Conservation (phyloP, 2,113 vertebrate genomes). For the Lathamus discolor region DNA sequence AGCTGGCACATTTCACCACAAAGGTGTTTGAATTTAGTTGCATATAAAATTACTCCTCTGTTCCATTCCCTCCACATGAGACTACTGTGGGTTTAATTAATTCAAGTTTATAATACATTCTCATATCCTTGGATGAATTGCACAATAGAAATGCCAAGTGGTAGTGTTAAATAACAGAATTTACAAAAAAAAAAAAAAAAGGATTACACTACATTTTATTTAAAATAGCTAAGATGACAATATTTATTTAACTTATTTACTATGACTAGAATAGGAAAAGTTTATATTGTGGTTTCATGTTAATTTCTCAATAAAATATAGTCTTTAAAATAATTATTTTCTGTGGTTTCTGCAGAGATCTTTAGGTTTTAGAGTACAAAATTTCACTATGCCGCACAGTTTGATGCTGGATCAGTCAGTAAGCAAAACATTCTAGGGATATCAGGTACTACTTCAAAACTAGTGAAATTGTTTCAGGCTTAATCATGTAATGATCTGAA, state of each 20-base stretch:
- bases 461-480: background rate
- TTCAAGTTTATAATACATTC: background rate
- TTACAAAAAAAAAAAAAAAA: background rate
- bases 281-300: background rate
- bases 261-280: background rate
- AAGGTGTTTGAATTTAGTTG: background rate
- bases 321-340: background rate
- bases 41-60: background rate
- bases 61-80: background rate
- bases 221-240: background rate
- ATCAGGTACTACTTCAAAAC: background rate
- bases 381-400: background rate
- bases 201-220: background rate
- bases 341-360: background rate
- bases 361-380: background rate
- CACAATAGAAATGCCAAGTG: background rate
- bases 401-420: background rate
- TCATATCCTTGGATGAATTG: background rate
- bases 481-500: background rate
- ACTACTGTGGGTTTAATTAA: slow-evolving; percentile 8
- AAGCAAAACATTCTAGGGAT: background rate
- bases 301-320: background rate
- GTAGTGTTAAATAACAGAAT: background rate
- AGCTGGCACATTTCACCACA: background rate
- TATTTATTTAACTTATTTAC: background rate